phyloP scores from a whole-genome alignment of 1,140 invertebrate species.

The Drosophila bipectinata region DNA sequence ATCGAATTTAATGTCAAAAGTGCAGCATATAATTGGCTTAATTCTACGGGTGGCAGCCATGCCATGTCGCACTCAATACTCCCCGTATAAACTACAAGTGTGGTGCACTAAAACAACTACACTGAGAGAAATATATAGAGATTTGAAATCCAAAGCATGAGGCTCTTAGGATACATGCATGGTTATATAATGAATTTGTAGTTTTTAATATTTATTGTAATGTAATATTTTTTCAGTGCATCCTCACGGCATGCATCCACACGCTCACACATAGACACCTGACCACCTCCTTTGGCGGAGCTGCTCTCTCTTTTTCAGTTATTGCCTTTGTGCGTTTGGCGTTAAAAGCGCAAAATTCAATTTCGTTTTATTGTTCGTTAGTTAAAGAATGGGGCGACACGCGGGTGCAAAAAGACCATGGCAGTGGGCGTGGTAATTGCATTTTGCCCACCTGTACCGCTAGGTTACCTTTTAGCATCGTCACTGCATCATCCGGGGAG shows the following conservation, averaged over 20 bases:
- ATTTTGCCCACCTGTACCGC: conserved; percentile 73
- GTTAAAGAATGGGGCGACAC: conserved; percentile 59
- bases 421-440: conserved; percentile 63
- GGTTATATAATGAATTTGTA: too few relatives aligned
- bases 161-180: too few relatives aligned
- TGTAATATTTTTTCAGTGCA: neutral
- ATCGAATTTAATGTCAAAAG: conserved; percentile 81
- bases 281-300: neutral
- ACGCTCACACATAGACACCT: neutral
- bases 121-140: conserved; percentile 3
- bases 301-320: conserved; percentile 23
- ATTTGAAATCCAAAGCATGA: neutral
- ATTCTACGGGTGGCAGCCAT: conserved; percentile 42
- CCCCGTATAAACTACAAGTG: conserved; percentile 23
- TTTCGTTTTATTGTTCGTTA: conserved; percentile 80
- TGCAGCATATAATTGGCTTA: conserved; percentile 78
- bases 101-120: conserved; percentile 6
- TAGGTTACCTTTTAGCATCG: conserved; percentile 40
- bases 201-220: too few relatives aligned
- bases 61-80: conserved; percentile 27
- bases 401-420: neutral
- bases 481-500: conserved; percentile 14
- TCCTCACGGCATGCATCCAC: conserved; percentile 30
- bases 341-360: conserved; percentile 81
- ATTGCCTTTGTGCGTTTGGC: conserved; percentile 74